Percentiles rank a stretch among this genome's conserved stretches.
These are phyloP conservation scores for Botia almorhae DNA, from an alignment of 2,797 vertebrate species.

Conservation along the genomic window DNA sequence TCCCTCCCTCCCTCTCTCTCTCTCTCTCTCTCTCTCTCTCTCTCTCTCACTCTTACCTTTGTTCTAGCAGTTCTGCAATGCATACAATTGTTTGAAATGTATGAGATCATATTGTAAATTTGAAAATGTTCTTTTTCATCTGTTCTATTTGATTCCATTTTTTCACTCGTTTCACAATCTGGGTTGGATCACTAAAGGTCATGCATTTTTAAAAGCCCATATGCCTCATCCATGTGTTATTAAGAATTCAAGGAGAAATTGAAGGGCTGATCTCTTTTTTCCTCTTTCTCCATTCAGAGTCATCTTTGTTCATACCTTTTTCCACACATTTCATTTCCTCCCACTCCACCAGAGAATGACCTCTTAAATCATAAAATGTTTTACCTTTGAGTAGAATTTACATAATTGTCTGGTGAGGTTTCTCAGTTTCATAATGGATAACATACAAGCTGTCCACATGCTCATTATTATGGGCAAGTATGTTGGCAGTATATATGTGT, in stretches of 20 bases:
- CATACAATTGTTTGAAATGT: conserved; percentile 7
- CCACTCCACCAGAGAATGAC: conserved; percentile 32
- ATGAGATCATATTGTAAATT: conserved; percentile 28
- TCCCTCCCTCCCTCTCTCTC: background rate
- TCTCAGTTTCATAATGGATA: conserved; percentile 61
- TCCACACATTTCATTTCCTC: conserved; percentile 33
- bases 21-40: conserved; percentile 4
- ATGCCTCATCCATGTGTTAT: conserved; percentile 65
- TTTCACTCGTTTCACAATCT: conserved; percentile 61
- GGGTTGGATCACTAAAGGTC: conserved; percentile 65
- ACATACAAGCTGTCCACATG: conserved; percentile 57
- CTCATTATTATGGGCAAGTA: conserved; percentile 27
- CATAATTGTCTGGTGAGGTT: conserved; percentile 61
- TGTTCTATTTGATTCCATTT: conserved; percentile 30
- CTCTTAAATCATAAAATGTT: conserved; percentile 58
- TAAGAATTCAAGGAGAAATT: conserved; percentile 64
- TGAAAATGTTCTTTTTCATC: conserved; percentile 47
- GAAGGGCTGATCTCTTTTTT: conserved; percentile 50
- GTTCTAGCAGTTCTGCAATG: background rate
- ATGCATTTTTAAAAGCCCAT: conserved; percentile 68
- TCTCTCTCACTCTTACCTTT: background rate
- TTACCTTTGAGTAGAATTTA: conserved; percentile 62
- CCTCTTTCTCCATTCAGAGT: conserved; percentile 39
- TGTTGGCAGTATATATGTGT: conserved; percentile 39
- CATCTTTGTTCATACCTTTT: conserved; percentile 45